Evolutionary conservation across 2,888 invertebrate genomes (phyloP).

Genomic region (Lissonota sp.): DNA sequence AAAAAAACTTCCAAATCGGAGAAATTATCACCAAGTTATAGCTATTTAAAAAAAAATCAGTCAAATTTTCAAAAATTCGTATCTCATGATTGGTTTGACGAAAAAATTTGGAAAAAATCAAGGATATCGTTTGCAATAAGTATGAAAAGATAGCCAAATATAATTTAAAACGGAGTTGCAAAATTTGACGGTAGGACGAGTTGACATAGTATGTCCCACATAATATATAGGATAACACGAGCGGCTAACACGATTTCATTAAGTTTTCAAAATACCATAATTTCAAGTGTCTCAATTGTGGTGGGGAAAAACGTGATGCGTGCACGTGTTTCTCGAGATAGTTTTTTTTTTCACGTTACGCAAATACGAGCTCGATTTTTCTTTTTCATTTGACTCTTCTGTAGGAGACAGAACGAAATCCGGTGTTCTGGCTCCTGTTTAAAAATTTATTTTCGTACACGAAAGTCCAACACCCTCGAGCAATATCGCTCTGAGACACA

Average conservation of each 20-base stretch:
- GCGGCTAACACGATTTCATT: slow-evolving; percentile 46
- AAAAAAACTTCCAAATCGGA: no score
- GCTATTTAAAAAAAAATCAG: no score
- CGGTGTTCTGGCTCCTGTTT: slow-evolving; percentile 74
- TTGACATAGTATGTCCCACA: no score
- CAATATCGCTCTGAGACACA: slow-evolving; percentile 45
- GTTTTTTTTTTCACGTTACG: slow-evolving; percentile 20
- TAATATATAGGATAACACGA: slow-evolving; percentile 62
- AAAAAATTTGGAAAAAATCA: no score
- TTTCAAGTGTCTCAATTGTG: slow-evolving; percentile 13
- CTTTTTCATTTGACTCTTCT: slow-evolving; percentile 25
- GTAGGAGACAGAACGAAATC: slow-evolving; percentile 46
- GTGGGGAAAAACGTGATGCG: slow-evolving; percentile 4
- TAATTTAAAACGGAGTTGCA: no score
- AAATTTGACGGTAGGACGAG: no score
- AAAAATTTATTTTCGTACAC: slow-evolving; percentile 76
- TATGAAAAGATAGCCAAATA: no score
- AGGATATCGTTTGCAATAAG: no score
- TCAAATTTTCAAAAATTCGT: no score
- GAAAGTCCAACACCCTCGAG: slow-evolving; percentile 37
- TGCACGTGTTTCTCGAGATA: slow-evolving; percentile 46
- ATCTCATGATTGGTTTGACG: no score
- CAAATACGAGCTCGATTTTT: slow-evolving; percentile 32
- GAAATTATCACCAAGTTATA: no score
- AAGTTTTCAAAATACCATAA: slow-evolving; percentile 32